Conservation (phyloP, 2,797 vertebrate genomes). For the Columba guinea region DNA sequence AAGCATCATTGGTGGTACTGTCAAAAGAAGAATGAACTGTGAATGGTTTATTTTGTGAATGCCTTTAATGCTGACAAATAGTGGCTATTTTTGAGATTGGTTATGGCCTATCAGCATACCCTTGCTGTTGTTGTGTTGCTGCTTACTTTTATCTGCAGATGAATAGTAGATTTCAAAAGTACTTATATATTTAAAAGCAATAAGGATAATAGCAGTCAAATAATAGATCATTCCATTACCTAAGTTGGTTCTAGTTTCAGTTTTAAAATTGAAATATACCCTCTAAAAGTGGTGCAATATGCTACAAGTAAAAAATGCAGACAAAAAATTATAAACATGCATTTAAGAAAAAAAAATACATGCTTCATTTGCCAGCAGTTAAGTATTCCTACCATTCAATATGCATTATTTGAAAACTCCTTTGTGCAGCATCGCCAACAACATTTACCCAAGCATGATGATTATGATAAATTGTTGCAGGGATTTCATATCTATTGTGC, state of each 20-base stretch:
- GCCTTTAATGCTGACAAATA: not conserved
- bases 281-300: not conserved
- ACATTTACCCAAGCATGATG: constrained; percentile 18
- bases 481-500: not conserved
- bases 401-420: constrained; percentile 1
- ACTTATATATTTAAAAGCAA: not conserved
- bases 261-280: not conserved
- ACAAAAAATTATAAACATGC: not conserved
- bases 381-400: not conserved
- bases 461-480: constrained; percentile 18
- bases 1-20: not conserved
- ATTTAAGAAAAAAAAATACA: not conserved
- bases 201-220: not conserved
- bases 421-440: constrained; percentile 6
- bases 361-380: not conserved
- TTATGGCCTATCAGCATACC: not conserved
- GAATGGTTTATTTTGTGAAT: not conserved
- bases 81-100: not conserved
- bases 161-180: not conserved
- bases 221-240: not conserved
- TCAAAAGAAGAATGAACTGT: not conserved
- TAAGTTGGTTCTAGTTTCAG: not conserved
- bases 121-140: not conserved
- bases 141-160: not conserved
- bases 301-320: not conserved